These are phyloP conservation scores for Bufo gargarizans DNA, from an alignment of 2,113 vertebrate species.

Conservation along the genomic window DNA sequence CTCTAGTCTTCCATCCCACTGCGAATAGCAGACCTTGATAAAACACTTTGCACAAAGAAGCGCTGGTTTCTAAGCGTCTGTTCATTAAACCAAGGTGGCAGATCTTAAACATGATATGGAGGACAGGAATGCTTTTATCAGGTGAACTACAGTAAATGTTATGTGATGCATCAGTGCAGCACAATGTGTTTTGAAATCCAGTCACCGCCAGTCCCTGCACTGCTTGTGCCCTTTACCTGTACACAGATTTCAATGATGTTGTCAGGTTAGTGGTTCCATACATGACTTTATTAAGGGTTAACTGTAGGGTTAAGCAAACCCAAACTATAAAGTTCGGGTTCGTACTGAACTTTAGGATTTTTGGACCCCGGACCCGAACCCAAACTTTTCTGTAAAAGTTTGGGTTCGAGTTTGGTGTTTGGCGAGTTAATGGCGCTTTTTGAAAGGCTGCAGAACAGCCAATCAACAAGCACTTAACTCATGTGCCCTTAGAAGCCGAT, in stretches of 20 bases:
- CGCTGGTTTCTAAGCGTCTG: not conserved
- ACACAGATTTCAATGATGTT: not conserved
- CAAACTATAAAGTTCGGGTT: too few species aligned
- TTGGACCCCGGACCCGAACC: too few species aligned
- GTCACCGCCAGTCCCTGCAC: not conserved
- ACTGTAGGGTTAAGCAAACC: too few species aligned
- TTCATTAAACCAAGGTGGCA: constrained; percentile 45
- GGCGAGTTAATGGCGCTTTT: too few species aligned
- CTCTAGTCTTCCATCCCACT: not conserved
- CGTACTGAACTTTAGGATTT: too few species aligned
- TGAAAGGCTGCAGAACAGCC: too few species aligned
- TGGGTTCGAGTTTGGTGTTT: too few species aligned
- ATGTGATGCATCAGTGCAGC: not conserved
- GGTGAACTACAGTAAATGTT: not conserved
- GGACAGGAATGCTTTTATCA: constrained; percentile 39
- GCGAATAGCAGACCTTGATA: constrained; percentile 7
- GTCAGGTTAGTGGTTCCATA: not conserved
- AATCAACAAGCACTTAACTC: too few species aligned
- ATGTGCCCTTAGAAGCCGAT: too few species aligned
- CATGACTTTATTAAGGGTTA: too few species aligned
- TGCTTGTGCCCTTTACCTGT: not conserved
- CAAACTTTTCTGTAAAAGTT: too few species aligned
- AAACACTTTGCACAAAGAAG: constrained; percentile 22
- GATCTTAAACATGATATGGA: constrained; percentile 7
- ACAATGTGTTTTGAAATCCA: constrained; percentile 4